Evolutionary conservation across 2,888 invertebrate genomes (phyloP).

Genomic region (Acrobasis repandana): DNA sequence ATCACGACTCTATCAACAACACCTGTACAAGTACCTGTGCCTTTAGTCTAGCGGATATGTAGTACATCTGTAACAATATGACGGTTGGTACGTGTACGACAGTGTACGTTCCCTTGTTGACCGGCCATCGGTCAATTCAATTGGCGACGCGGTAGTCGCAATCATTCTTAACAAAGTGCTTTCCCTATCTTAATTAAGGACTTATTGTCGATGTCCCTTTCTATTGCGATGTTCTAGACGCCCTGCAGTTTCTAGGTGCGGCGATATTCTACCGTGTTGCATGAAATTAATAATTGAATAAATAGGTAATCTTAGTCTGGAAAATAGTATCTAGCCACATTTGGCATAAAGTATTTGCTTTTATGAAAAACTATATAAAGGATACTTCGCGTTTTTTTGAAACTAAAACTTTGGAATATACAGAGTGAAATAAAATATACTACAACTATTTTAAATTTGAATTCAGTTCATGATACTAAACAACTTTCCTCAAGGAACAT

Average conservation of each 20-base stretch:
- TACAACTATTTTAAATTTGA: too few species aligned
- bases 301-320: not conserved
- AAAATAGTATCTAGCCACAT: not conserved
- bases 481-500: too few species aligned
- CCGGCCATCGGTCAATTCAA: constrained; percentile 51
- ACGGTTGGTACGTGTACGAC: constrained; percentile 4
- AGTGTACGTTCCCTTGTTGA: constrained; percentile 36
- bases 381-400: too few species aligned
- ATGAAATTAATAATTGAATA: not conserved
- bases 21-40: too few species aligned
- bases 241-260: constrained; percentile 2
- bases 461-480: too few species aligned
- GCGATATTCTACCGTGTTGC: not conserved
- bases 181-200: constrained; percentile 33
- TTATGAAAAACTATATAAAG: too few species aligned
- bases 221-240: not conserved
- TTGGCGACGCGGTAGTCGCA: constrained; percentile 41
- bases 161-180: constrained; percentile 42
- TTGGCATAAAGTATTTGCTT: too few species aligned
- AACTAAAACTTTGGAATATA: too few species aligned
- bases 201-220: not conserved
- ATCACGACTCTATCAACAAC: too few species aligned
- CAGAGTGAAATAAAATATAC: too few species aligned
- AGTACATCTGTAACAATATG: not conserved
- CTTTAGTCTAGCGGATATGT: too few species aligned